These are phyloP conservation scores for Temnothorax longispinosus DNA, from an alignment of 1,140 invertebrate species.

Conservation along the genomic window DNA sequence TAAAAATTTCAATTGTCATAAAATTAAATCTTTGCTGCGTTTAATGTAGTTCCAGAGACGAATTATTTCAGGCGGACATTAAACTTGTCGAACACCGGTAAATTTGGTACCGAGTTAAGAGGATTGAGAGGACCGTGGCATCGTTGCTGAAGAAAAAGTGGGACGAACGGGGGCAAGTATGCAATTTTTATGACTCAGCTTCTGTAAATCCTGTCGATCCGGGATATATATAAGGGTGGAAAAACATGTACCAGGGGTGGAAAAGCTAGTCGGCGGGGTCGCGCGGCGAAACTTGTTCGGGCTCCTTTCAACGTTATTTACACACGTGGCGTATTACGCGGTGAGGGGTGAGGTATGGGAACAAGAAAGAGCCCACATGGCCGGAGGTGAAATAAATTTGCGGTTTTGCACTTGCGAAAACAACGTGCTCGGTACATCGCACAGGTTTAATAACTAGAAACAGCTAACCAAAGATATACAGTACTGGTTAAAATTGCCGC, in stretches of 20 bases:
- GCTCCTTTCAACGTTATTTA: constrained; percentile 48
- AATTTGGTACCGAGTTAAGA: constrained; percentile 32
- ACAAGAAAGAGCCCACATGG: neutral
- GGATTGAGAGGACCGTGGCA: neutral
- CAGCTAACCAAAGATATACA: neutral
- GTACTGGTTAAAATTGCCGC: neutral
- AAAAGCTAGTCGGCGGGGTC: constrained; percentile 9
- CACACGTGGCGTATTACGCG: constrained; percentile 10
- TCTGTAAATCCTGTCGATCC: constrained; percentile 48
- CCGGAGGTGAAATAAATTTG: constrained; percentile 42
- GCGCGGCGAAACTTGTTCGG: neutral
- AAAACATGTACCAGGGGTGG: constrained; percentile 21
- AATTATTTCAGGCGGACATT: neutral
- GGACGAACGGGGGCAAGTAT: constrained; percentile 19
- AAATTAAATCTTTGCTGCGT: neutral
- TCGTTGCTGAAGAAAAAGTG: constrained; percentile 32
- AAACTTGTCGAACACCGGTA: neutral
- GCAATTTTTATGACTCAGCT: constrained; percentile 52
- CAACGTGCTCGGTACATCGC: neutral
- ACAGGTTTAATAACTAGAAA: neutral
- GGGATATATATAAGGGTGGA: constrained; percentile 13
- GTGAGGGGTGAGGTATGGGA: neutral
- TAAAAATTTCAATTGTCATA: neutral
- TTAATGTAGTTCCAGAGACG: neutral
- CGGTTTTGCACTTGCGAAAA: constrained; percentile 13